Conservation (phyloP, 2,888 invertebrate species). For the Polydesmus complanatus region DNA sequence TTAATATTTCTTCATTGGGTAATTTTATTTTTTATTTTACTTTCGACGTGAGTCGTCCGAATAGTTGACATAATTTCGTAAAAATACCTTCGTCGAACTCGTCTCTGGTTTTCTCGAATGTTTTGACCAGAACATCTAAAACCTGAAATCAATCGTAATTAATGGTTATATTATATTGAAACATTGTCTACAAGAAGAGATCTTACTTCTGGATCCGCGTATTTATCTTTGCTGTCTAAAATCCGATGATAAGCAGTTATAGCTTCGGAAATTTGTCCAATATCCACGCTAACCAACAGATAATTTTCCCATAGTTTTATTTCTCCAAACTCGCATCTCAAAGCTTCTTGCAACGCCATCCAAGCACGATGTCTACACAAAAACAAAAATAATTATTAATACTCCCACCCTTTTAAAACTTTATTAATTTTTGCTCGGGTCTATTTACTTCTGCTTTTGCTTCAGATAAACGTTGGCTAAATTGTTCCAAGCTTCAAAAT, state of each 20-base stretch:
- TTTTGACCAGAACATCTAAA: conserved; percentile 5
- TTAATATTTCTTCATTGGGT: not conserved
- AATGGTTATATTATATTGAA: not conserved
- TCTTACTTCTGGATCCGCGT: conserved; percentile 49
- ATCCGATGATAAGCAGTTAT: conserved; percentile 71
- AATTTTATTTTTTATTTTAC: conserved; percentile 1
- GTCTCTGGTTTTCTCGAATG: not conserved
- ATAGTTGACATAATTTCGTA: conserved; percentile 4
- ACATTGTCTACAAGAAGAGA: not conserved
- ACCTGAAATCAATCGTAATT: too few relatives aligned
- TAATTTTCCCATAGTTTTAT: conserved; percentile 96
- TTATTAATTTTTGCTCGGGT: too few relatives aligned
- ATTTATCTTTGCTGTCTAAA: conserved; percentile 67
- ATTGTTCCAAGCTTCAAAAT: conserved; percentile 97
- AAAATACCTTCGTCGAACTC: conserved; percentile 9
- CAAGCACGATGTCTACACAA: conserved; percentile 47
- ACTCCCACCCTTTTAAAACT: conserved; percentile 46
- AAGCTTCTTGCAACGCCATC: conserved; percentile 68
- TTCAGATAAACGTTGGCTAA: conserved; percentile 84
- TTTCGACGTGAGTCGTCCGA: conserved; percentile 4
- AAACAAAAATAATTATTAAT: not conserved
- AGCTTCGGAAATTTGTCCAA: conserved; percentile 67
- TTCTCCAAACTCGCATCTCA: conserved; percentile 74
- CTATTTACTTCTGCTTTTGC: too few relatives aligned
- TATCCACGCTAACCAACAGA: conserved; percentile 71